Conservation (phyloP, 2,888 invertebrate genomes). For the Pristionchus exspectatus region DNA sequence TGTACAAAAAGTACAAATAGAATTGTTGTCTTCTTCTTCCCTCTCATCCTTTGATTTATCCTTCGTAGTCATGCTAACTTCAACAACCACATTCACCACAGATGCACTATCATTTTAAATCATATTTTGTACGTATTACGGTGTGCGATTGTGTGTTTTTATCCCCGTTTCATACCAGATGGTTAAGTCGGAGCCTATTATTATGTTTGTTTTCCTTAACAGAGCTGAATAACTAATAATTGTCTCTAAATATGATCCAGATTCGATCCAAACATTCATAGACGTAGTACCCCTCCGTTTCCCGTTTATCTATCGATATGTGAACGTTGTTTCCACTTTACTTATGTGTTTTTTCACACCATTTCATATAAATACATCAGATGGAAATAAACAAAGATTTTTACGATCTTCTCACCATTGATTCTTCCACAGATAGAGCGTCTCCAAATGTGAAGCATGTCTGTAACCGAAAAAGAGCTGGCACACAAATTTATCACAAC, state of each 20-base stretch:
- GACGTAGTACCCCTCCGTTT: background rate
- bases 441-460: too few relatives aligned
- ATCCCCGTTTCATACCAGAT: too few relatives aligned
- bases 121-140: too few relatives aligned
- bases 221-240: too few relatives aligned
- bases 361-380: background rate
- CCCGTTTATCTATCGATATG: background rate
- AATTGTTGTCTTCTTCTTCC: background rate
- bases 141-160: too few relatives aligned
- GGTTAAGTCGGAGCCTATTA: too few relatives aligned
- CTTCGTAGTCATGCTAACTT: background rate
- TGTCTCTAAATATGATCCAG: background rate
- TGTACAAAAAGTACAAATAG: conserved; percentile 30
- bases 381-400: background rate
- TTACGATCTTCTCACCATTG: background rate
- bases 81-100: too few relatives aligned
- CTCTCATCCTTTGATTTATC: background rate
- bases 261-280: background rate
- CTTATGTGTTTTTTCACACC: background rate
- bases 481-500: conserved; percentile 41
- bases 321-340: background rate
- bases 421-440: too few relatives aligned
- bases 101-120: too few relatives aligned
- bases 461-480: too few relatives aligned
- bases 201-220: too few relatives aligned